Evolutionary conservation across 2,797 vertebrate species (phyloP), one percentile per base, ranked within the genome.

Genomic region (Stomatorhinus walkeri): DNA sequence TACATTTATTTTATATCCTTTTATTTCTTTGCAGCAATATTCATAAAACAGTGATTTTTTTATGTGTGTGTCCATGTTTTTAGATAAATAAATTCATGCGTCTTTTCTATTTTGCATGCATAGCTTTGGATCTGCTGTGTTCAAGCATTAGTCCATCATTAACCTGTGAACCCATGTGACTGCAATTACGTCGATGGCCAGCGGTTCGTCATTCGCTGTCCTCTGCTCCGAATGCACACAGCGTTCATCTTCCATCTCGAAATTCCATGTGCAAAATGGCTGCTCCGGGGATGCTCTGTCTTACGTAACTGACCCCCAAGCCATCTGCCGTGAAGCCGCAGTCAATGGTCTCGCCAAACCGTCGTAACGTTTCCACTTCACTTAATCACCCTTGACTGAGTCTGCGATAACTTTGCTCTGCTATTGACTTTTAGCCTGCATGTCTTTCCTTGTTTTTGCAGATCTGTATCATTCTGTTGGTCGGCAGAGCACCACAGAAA

Each of bases 351-450:
- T 92, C 46, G 5, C 88, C 88, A 51, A 89, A 72, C 83, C 85
- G 16, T 46, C 48, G 51, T 92, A 88, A 84, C 87, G 59, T 88
- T 90, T 64, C 28, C 88, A 88, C 88, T 87, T 83, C 24, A 46
- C 88, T 87, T 51, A 90, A 87, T 93, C 32, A 90, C 88, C 90
- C 91, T 89, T 84, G 36, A 48, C n/a, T 46, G 24, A 49, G 56
- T 48, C 54, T 51, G 22, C 24, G 52, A 36, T 76, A 89, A 91
- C 89, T 43, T 16, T 87, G 54, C 14, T 88, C 52, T 89, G 76
- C 59, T 89, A 85, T 89, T 90, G 87, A 87, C 56, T 87, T 52
- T 84, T 88, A 61, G 36, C 88, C 36, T n/a, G 46, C 81, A 24
- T 85, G 48, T 51, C n/a, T 24, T 24, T 85, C 22, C n/a, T 22